Percentiles rank a stretch among this genome's conserved stretches.
phyloP scores from a whole-genome alignment of 1,140 invertebrate genomes.

The Drosophila athabasca region DNA sequence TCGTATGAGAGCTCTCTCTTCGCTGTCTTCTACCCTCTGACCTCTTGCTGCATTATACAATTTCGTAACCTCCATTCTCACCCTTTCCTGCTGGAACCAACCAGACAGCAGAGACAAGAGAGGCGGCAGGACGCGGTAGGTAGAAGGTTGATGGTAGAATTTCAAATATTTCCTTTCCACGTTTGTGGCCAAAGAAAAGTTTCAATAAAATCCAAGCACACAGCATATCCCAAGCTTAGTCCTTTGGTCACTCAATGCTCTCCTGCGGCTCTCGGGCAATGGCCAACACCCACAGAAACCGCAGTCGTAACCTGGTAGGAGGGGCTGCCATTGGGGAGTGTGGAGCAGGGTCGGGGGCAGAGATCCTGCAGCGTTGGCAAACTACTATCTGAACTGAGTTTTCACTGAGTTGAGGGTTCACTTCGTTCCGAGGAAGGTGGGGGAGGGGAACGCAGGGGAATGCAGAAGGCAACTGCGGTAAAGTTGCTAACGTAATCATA shows the following conservation, averaged over 20 bases:
- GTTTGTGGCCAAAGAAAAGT: slow-evolving; percentile 73
- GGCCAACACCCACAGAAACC: slow-evolving; percentile 69
- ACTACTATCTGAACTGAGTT: slow-evolving; percentile 80
- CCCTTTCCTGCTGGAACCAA: background rate
- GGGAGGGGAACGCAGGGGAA: no score
- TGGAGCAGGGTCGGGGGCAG: background rate
- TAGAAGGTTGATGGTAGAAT: slow-evolving; percentile 24
- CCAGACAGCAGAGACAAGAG: background rate
- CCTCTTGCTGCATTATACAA: no score
- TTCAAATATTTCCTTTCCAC: slow-evolving; percentile 73
- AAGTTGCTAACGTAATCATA: slow-evolving; percentile 81
- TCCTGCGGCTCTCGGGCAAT: slow-evolving; percentile 18
- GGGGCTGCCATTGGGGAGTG: background rate
- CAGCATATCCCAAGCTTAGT: slow-evolving; percentile 53
- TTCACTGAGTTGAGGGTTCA: slow-evolving; percentile 52
- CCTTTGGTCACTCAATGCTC: background rate
- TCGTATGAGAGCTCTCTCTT: no score
- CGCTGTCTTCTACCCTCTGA: no score
- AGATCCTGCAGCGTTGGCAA: slow-evolving; percentile 62
- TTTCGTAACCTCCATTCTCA: no score
- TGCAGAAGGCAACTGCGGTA: slow-evolving; percentile 63
- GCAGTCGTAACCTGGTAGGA: slow-evolving; percentile 62
- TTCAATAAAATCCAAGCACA: slow-evolving; percentile 78
- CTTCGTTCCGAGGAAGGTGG: no score
- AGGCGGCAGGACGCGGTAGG: background rate